phyloP scores from a whole-genome alignment of 2,797 vertebrate genomes.

The Pseudochirops corinnae region DNA sequence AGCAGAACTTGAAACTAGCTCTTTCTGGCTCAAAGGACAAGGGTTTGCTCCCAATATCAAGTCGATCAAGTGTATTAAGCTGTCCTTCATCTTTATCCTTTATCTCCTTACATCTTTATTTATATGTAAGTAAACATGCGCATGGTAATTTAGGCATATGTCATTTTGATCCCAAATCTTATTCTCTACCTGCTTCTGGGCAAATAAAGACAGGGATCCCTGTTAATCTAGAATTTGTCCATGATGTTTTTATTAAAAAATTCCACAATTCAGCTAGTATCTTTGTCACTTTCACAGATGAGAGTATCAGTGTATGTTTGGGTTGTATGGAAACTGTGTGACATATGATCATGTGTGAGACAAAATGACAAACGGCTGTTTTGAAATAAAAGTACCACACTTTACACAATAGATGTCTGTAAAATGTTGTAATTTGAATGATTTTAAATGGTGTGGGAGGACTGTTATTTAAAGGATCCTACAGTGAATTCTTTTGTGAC shows the following conservation, averaged over 20 bases:
- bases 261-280: background rate
- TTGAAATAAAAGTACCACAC: background rate
- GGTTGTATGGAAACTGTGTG: background rate
- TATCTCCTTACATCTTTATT: background rate
- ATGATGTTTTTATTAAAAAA: background rate
- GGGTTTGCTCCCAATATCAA: background rate
- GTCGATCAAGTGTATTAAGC: background rate
- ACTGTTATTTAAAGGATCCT: background rate
- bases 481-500: background rate
- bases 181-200: background rate
- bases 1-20: background rate
- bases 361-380: background rate
- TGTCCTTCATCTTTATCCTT: background rate
- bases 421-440: background rate
- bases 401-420: background rate
- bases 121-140: background rate
- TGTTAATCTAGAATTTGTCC: background rate
- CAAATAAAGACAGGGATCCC: background rate
- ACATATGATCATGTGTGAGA: slow-evolving; percentile 11
- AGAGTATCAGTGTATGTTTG: background rate
- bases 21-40: background rate
- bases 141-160: background rate
- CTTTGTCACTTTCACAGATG: background rate
- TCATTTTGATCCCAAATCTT: background rate
- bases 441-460: background rate